Evolutionary conservation across 2,797 vertebrate genomes (phyloP).

Genomic region (Ibycter americanus): DNA sequence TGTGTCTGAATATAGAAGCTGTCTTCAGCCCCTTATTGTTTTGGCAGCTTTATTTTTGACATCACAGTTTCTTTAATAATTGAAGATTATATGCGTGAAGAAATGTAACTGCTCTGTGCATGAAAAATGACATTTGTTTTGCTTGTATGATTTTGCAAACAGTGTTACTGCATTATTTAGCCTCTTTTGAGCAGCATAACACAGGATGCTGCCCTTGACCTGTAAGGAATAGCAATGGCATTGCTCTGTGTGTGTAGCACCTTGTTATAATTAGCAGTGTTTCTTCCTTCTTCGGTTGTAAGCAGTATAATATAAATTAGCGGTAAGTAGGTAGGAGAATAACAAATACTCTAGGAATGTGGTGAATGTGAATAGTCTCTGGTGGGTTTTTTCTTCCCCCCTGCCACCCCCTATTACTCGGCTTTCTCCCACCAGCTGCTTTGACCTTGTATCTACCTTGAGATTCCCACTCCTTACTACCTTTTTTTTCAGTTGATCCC

Average conservation of each 20-base stretch:
- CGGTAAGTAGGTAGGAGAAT: neutral
- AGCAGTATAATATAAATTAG: neutral
- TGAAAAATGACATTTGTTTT: conserved; percentile 55
- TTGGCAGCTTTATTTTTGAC: conserved; percentile 47
- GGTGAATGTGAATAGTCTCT: neutral
- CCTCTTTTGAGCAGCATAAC: neutral
- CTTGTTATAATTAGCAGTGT: neutral
- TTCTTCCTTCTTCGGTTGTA: neutral
- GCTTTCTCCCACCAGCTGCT: conserved; percentile 32
- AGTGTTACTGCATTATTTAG: conserved; percentile 36
- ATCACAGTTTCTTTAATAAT: conserved; percentile 42
- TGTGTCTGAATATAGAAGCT: neutral
- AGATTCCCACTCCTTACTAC: conserved; percentile 30
- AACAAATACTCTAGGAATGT: neutral
- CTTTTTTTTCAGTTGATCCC: conserved; percentile 15
- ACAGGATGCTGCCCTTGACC: neutral
- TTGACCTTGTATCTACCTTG: conserved; percentile 69
- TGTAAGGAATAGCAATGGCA: neutral
- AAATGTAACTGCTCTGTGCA: conserved; percentile 34
- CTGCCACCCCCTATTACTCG: neutral
- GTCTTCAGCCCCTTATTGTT: neutral
- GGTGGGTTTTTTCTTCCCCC: accelerated
- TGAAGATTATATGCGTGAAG: conserved; percentile 2
- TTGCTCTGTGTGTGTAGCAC: neutral
- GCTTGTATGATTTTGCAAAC: conserved; percentile 16